phyloP scores from a whole-genome alignment of 2,888 invertebrate species.

The Dasysyrphus tricinctus region DNA sequence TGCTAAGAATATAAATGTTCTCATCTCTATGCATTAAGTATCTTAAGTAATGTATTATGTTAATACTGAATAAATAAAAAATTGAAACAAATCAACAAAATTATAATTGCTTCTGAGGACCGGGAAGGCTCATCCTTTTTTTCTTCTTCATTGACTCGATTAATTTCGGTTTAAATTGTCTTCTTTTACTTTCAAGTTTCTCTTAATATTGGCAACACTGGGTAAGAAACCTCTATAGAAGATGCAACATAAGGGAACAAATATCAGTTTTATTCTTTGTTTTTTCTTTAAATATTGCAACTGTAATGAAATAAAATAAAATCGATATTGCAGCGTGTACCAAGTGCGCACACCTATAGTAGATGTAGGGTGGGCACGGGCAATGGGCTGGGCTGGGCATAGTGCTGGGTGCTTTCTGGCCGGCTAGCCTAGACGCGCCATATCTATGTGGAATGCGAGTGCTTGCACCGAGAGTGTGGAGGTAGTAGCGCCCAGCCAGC shows the following conservation, averaged over 20 bases:
- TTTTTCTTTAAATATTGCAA: constrained; percentile 6
- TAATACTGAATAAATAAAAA: too few species aligned
- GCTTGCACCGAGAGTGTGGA: constrained; percentile 45
- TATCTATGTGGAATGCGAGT: constrained; percentile 70
- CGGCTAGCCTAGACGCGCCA: constrained; percentile 55
- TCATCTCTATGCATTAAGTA: too few species aligned
- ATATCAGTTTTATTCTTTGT: constrained; percentile 27
- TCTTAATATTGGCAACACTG: not conserved
- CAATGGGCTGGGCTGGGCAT: not conserved
- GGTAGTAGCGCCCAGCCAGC: constrained; percentile 60
- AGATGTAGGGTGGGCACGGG: constrained; percentile 40
- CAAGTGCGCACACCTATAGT: constrained; percentile 44
- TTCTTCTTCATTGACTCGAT: not conserved
- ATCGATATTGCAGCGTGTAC: constrained; percentile 54
- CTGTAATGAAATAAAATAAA: constrained; percentile 59
- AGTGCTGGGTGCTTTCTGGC: constrained; percentile 24
- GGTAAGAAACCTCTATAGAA: constrained; percentile 17
- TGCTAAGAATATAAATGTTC: too few species aligned
- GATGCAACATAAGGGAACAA: constrained; percentile 55
- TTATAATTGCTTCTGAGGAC: too few species aligned
- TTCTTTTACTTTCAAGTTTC: too few species aligned
- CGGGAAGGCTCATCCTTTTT: too few species aligned
- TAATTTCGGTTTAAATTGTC: too few species aligned
- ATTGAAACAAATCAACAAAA: too few species aligned
- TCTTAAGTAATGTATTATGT: too few species aligned